Conservation (phyloP, 2,113 vertebrate genomes). For the Pseudorectes ferrugineus region DNA sequence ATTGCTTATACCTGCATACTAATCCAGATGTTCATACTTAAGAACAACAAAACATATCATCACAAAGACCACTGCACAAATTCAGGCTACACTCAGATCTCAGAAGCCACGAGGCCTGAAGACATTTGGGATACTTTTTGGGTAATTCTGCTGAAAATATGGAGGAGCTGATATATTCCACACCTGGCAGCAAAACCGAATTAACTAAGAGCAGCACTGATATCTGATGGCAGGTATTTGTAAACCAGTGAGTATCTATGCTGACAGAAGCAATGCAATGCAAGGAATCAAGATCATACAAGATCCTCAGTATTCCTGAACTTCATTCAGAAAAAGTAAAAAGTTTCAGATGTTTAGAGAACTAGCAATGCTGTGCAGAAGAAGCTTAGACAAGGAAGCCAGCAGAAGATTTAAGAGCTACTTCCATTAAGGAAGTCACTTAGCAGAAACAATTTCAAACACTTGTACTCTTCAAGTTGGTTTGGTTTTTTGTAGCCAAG, state of each 20-base stretch:
- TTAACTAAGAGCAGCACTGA: background rate
- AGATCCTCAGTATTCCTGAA: background rate
- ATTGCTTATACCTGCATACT: background rate
- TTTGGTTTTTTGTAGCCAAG: background rate
- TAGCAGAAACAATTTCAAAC: background rate
- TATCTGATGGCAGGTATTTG: background rate
- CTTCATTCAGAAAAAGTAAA: background rate
- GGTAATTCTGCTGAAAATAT: background rate
- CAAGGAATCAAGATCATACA: background rate
- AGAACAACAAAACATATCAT: background rate
- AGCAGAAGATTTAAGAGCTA: background rate
- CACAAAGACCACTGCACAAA: background rate
- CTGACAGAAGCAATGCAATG: background rate
- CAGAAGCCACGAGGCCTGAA: background rate
- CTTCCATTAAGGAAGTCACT: background rate
- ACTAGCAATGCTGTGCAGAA: background rate
- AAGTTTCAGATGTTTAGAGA: background rate
- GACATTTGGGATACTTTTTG: background rate
- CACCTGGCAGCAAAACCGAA: background rate
- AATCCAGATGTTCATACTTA: background rate
- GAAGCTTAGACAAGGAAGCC: background rate
- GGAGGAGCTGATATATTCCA: background rate
- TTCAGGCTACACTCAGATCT: background rate
- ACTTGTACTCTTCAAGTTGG: background rate
- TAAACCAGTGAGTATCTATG: background rate